Evolutionary conservation across 2,113 vertebrate species (phyloP), one percentile per base, ranked within the genome.

Genomic region (mouse (Mus musculus)): DNA sequence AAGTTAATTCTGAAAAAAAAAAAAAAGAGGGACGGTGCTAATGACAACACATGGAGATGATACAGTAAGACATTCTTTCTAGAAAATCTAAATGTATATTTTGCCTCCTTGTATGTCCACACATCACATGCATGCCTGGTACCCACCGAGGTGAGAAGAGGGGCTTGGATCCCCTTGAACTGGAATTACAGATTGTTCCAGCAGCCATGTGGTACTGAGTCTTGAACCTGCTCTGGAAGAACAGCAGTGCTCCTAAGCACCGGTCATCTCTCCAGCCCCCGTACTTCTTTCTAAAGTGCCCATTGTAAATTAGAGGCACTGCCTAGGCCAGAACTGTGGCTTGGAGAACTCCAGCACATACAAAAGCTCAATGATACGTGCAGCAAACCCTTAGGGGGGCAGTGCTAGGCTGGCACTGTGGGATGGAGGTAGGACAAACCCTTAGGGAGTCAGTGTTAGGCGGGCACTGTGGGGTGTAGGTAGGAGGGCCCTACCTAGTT

Each of bases 281-380:
- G 22, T 42, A 30, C 24, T 49, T 72, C 52, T 59, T 89, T 88
- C 65, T 65, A 6, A 84, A 85, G 30, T 26, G 42, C 12, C 36
- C 65, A 19, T 6, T 56, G 71, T 30, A 85, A 26, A 90, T 26
- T 13, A 87, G 49, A 94, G 17, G n/a, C 63, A 19, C 22, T 22
- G n/a, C n/a, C 13, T 59, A 75, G 24, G 36, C 56, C 39, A 22
- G 14, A 30, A 17, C 2, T 0, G 28, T 49, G 24, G 49, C 52
- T 77, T 46, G 28, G n/a, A 56, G 16, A 52, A 54, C 4, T 30
- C 52, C 46, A 3, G n/a, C 30, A 52, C 1, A 54, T 56, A 11
- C 20, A 36, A 7, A 20, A 36, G 17, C 1, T 1, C 1, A 9
- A 52, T 3, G 20, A 36, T 28, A 14, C 0, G 9, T 7, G 67